These are phyloP conservation scores for Hipposideros armiger DNA, from an alignment of 2,113 vertebrate species.

Conservation along the genomic window DNA sequence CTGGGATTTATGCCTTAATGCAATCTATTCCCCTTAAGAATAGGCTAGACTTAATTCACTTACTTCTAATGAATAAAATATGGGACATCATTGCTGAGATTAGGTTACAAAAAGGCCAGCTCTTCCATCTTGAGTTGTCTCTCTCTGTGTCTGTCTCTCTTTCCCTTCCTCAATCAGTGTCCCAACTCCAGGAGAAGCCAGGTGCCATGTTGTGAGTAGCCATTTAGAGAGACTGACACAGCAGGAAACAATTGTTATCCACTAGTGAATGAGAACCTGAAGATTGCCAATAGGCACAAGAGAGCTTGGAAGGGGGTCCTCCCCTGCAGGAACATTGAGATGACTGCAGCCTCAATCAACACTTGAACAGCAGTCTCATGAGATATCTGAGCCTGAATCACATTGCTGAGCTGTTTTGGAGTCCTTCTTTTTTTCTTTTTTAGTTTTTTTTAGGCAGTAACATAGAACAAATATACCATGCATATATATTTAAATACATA, in stretches of 20 bases:
- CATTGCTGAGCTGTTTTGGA: not conserved
- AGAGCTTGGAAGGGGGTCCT: no score
- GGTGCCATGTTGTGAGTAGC: not conserved
- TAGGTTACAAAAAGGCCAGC: not conserved
- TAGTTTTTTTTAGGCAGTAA: not conserved
- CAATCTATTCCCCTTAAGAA: not conserved
- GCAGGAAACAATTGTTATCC: not conserved
- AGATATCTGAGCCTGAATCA: not conserved
- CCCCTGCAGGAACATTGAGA: not conserved
- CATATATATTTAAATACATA: not conserved
- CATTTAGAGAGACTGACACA: not conserved
- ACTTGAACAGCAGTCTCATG: no score
- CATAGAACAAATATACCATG: not conserved
- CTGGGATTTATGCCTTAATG: not conserved
- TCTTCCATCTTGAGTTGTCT: not conserved
- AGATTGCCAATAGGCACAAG: rapidly evolving
- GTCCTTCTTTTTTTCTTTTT: not conserved
- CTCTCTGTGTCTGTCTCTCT: not conserved
- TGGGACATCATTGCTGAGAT: not conserved
- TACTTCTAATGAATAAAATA: not conserved
- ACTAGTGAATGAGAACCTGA: not conserved
- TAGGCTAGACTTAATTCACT: not conserved
- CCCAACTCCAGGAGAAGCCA: not conserved
- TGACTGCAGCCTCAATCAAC: rapidly evolving
- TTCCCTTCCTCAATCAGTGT: no score